Evolutionary conservation across 1,140 invertebrate species (phyloP), one percentile per base, ranked within the genome.

Genomic region (Drosophila paulistorum): DNA sequence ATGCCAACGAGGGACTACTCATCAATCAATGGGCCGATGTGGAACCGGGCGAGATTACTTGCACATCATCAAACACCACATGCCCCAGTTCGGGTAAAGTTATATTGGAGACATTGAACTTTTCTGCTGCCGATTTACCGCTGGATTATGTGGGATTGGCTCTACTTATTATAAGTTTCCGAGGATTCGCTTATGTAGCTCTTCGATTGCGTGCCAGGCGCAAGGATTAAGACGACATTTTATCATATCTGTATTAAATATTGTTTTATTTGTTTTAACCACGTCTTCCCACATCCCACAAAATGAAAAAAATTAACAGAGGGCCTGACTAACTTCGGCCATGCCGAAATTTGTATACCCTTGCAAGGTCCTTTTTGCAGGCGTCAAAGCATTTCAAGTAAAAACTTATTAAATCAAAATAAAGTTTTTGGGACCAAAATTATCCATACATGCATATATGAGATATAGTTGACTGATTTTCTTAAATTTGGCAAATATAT

Each of bases 11-110:
- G 93, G 96, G 97, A 0, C 93, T 99, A 1, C 93, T 97, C n/a
- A 96, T 99, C 57, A 99, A 98, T 93, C 98, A 99, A 91, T 99
- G 98, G 98, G 92, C 94, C 0, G 94, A 95, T 13, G 93, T 98
- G 17, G 94, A 95, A 10, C 90, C 92, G 14, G 91, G 91, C 1
- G 86, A 92, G 61, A 97, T 97, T 75, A 93, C 93, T 9, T 97
- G 96, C 91, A 95, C 95, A 45, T 92, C 94, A 35, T 94, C 93
- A 65, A 96, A 96, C 90, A 94, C 94, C 11, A 95, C 96, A 3
- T 97, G 96, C 89, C 95, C 95, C 0, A 94, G 93, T 64, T 95
- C 94, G 54, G 97, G 97, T 3, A 93, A 94, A 57, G 95, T 96
- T 63, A 95, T 98, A 64, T 92, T 98, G 20, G 94, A 97, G 79